phyloP scores from a whole-genome alignment of 2,797 vertebrate genomes.

The Eulemur albifrons region DNA sequence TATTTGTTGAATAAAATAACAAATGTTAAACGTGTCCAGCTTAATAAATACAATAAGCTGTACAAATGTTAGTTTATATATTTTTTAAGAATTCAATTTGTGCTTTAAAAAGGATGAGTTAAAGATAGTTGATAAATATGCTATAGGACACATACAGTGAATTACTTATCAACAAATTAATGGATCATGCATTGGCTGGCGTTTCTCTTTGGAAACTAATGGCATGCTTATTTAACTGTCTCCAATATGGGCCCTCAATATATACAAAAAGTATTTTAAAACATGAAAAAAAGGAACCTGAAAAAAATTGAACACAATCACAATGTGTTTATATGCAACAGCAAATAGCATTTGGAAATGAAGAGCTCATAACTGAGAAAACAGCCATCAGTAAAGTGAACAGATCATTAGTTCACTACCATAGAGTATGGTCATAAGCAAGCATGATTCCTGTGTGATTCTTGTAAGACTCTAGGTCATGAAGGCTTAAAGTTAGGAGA shows the following conservation, averaged over 20 bases:
- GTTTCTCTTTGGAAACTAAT: constrained; percentile 44
- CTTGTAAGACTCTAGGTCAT: background rate
- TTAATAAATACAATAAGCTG: background rate
- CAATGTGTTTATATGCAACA: background rate
- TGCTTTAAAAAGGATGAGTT: background rate
- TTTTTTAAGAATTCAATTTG: constrained; percentile 9
- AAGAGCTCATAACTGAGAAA: constrained; percentile 25
- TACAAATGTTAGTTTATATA: background rate
- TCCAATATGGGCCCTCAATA: background rate
- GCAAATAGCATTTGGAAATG: background rate
- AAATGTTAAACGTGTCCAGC: background rate
- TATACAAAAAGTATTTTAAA: constrained; percentile 35
- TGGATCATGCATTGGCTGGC: background rate
- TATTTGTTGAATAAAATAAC: background rate
- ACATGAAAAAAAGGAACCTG: background rate
- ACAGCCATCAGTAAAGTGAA: background rate
- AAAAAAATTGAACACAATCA: background rate
- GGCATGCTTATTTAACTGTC: background rate
- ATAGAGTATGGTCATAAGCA: background rate
- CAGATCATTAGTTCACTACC: background rate
- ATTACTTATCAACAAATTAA: constrained; percentile 44
- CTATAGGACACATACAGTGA: background rate
- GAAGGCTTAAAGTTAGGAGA: background rate
- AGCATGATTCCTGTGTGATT: background rate
- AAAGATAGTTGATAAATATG: background rate